phyloP scores from a whole-genome alignment of 2,113 vertebrate genomes.

The Corynorhinus townsendii region DNA sequence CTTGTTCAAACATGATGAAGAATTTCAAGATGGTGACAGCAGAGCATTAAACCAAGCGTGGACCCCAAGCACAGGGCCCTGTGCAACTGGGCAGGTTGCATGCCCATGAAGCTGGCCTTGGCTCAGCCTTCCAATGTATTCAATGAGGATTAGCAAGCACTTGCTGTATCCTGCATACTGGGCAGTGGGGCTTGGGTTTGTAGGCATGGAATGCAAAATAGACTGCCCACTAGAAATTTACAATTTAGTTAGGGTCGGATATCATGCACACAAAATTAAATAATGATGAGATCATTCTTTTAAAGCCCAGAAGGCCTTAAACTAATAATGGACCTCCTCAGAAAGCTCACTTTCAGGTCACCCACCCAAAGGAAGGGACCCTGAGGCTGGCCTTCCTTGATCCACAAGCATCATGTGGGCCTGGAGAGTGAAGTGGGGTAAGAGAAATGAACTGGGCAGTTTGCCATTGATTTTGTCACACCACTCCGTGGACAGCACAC shows the following conservation, averaged over 20 bases:
- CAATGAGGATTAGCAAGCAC: not conserved
- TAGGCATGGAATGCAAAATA: not conserved
- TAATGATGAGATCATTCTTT: not conserved
- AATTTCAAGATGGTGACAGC: not conserved
- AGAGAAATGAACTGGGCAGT: not conserved
- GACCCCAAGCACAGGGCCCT: not conserved
- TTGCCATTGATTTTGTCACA: not conserved
- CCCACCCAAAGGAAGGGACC: not conserved
- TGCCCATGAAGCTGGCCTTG: not conserved
- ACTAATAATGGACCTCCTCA: not conserved
- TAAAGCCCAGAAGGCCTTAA: not conserved
- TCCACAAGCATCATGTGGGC: too few species aligned
- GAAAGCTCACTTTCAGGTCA: not conserved
- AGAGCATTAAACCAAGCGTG: not conserved
- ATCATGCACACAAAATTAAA: not conserved
- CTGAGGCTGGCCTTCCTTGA: not conserved
- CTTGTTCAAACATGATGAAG: not conserved
- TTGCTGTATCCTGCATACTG: not conserved
- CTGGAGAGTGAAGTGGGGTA: not conserved
- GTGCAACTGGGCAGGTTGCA: not conserved
- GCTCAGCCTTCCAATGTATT: not conserved
- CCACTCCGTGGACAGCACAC: fast-evolving
- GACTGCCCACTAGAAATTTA: not conserved
- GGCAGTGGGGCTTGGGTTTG: not conserved
- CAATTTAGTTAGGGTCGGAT: not conserved